phyloP scores from a whole-genome alignment of 2,888 invertebrate species.

The Lapara coniferarum region DNA sequence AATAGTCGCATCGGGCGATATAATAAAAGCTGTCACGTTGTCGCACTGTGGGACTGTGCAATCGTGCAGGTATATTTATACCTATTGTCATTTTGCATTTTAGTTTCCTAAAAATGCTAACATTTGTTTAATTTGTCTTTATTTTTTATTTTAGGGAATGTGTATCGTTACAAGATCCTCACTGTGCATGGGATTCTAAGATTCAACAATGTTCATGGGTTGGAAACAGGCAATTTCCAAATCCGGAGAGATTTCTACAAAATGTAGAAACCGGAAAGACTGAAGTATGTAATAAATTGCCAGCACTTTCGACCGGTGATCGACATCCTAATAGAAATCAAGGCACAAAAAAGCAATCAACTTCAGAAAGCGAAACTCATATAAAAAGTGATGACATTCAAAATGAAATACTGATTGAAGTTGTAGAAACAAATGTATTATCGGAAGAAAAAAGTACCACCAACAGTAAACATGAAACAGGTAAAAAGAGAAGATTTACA shows the following conservation, averaged over 20 bases:
- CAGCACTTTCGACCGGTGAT: slow-evolving; percentile 69
- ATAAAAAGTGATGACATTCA: slow-evolving; percentile 84
- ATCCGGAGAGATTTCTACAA: slow-evolving; percentile 87
- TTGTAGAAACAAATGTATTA: slow-evolving; percentile 86
- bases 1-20: slow-evolving; percentile 94
- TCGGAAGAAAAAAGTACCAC: slow-evolving; percentile 80
- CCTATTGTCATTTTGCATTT: slow-evolving; percentile 24
- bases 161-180: slow-evolving; percentile 96
- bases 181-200: slow-evolving; percentile 97
- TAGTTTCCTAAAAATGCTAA: neutral
- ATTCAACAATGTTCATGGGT: slow-evolving; percentile 84
- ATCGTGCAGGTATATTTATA: slow-evolving; percentile 83
- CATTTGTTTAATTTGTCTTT: slow-evolving; percentile 18
- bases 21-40: slow-evolving; percentile 92
- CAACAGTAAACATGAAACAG: slow-evolving; percentile 77
- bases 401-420: slow-evolving; percentile 86
- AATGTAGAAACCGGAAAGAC: slow-evolving; percentile 89
- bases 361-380: slow-evolving; percentile 77
- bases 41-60: slow-evolving; percentile 90
- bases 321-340: slow-evolving; percentile 73
- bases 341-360: slow-evolving; percentile 72
- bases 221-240: slow-evolving; percentile 83
- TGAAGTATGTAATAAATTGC: slow-evolving; percentile 80
- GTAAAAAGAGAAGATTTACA: slow-evolving; percentile 44
- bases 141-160: slow-evolving; percentile 85